These are phyloP conservation scores for Leucopsar rothschildi DNA, from an alignment of 2,113 vertebrate genomes.

Conservation along the genomic window DNA sequence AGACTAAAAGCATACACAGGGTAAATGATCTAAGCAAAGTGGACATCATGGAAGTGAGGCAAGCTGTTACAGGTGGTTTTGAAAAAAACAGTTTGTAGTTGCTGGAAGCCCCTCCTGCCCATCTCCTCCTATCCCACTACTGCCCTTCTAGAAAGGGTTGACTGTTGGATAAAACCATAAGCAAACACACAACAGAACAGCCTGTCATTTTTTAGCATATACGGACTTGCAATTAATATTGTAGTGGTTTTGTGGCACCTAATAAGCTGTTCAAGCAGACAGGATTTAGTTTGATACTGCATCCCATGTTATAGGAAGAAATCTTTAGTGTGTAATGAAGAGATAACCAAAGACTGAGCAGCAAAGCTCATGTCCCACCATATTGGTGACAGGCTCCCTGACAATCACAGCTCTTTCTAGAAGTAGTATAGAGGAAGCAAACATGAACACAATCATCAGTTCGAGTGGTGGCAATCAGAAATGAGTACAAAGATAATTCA, in stretches of 20 bases:
- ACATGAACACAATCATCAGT: background rate
- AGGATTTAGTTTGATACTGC: background rate
- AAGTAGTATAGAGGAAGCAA: background rate
- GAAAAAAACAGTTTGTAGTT: background rate
- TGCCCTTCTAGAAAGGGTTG: background rate
- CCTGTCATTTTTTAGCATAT: background rate
- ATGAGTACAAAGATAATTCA: background rate
- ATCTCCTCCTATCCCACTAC: accelerated
- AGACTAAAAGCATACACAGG: background rate
- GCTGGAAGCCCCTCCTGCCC: background rate
- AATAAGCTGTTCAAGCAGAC: background rate
- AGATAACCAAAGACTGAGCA: background rate
- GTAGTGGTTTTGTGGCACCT: background rate
- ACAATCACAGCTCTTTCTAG: background rate
- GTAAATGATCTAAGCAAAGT: background rate
- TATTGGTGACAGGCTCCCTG: background rate
- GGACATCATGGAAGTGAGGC: background rate
- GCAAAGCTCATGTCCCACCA: background rate
- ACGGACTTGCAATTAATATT: background rate
- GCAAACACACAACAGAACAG: background rate
- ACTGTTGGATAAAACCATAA: background rate
- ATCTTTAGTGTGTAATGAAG: background rate
- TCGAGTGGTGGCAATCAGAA: background rate
- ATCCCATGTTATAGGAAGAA: background rate
- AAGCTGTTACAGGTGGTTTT: background rate